Evolutionary conservation across 2,888 invertebrate genomes (phyloP).

Genomic region (Oxyteleia sp.): DNA sequence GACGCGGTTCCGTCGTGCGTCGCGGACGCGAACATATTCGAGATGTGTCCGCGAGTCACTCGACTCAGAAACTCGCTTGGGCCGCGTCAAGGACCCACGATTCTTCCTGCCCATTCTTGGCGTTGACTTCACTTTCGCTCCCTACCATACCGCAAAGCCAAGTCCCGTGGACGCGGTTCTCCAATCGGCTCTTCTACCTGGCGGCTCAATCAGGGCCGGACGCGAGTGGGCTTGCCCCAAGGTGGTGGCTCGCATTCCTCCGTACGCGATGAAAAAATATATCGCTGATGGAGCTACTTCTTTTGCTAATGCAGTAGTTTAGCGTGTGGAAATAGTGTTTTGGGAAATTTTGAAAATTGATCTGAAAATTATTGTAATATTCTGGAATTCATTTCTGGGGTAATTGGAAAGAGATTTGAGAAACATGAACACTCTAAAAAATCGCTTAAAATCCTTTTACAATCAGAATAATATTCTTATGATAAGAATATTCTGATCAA

Average conservation of each 20-base stretch:
- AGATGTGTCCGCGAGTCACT: constrained; percentile 18
- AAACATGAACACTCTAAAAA: too few species aligned
- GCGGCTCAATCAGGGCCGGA: constrained; percentile 33
- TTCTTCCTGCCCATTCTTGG: constrained; percentile 87
- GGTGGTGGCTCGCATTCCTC: background rate
- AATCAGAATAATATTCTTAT: too few species aligned
- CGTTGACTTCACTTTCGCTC: constrained; percentile 86
- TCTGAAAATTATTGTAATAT: too few species aligned
- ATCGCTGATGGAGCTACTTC: too few species aligned
- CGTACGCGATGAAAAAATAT: too few species aligned
- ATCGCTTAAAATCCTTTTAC: too few species aligned
- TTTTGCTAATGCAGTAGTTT: too few species aligned
- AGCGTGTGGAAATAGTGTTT: too few species aligned
- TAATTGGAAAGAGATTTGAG: too few species aligned
- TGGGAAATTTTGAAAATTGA: too few species aligned
- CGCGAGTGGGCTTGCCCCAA: constrained; percentile 40
- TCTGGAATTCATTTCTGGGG: too few species aligned
- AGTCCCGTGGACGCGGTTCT: constrained; percentile 41
- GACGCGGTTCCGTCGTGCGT: constrained; percentile 21
- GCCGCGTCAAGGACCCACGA: constrained; percentile 72
- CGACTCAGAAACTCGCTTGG: constrained; percentile 16
- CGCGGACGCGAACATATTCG: constrained; percentile 32
- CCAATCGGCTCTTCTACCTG: constrained; percentile 61
- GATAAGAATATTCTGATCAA: too few species aligned
- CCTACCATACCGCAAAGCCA: constrained; percentile 56